Base-by-base conservation (phyloP, 2,797 vertebrate genomes). In the Amniataba percoides region DNA sequence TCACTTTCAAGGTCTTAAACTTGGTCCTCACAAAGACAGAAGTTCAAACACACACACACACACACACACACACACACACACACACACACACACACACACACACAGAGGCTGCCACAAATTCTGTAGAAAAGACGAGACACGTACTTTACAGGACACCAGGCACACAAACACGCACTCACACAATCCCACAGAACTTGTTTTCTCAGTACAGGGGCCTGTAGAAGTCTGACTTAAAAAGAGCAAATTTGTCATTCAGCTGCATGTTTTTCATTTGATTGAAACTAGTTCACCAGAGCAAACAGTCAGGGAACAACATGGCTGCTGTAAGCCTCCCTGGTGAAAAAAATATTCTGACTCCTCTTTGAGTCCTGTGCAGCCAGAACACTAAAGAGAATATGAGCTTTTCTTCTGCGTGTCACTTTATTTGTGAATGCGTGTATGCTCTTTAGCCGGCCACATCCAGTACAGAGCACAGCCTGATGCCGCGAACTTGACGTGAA, bases 401-500 rank as follows among this genome's bases (percentile, higher is more conserved):
- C 42, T 55, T 73, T 72, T 62, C 42, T 68, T 61, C 18, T 78
- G 15, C 52, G 42, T 81, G 56, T 68, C 53, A 60, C 70, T 83
- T 31, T 65, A 15, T 78, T 11, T 75, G 42, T 45, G 31, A 48
- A 13, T 53, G 69, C 70, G 61, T 48, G 12, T 57, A 15, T 65
- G 51, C n/a, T 42, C 51, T 81, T 80, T 52, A 78, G 45, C 48
- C 61, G 58, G 49, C 62, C 75, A 49, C 53, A 57, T 88, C 69
- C 55, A 16, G 46, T 71, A 58, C 58, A 80, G 62, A 59, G 39
- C 57, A 42, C 36, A 43, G 19, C 76, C 71, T 75, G 76, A 86
- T 80, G 78, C 87, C 84, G 80, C 75, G 78, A 75, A 72, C 81
- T 76, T 68, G 48, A 84, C 31, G 36, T 77, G 78, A 85, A 86